A percentile compares a stretch with the other conserved stretches of the same genome.
Conservation (phyloP, 2,797 vertebrate species). For the Triplophysa yarkandensis region DNA sequence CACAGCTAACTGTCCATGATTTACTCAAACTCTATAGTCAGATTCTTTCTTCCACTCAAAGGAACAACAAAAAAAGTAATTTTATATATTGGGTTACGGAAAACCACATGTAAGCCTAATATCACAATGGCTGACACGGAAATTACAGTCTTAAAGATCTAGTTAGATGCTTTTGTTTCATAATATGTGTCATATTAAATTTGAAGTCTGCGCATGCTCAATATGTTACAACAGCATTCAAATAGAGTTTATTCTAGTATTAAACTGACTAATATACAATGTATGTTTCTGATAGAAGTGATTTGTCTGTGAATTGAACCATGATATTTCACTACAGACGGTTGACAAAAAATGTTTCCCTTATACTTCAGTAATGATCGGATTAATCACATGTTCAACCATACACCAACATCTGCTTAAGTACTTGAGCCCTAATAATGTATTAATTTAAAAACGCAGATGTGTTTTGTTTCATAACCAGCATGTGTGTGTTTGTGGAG, state of each 20-base stretch:
- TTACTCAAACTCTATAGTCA: background rate
- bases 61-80: too few relatives aligned
- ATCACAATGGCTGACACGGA: too few relatives aligned
- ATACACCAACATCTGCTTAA: background rate
- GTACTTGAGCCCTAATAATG: background rate
- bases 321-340: too few relatives aligned
- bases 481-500: conserved; percentile 13
- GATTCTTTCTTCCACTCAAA: too few relatives aligned
- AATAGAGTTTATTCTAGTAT: background rate
- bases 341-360: too few relatives aligned
- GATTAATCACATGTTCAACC: background rate
- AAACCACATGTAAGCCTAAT: too few relatives aligned
- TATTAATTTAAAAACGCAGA: background rate
- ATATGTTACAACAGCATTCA: background rate
- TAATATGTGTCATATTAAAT: too few relatives aligned
- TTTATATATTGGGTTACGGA: too few relatives aligned
- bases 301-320: too few relatives aligned
- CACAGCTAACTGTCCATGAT: background rate
- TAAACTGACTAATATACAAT: background rate
- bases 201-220: too few relatives aligned
- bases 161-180: too few relatives aligned
- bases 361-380: background rate
- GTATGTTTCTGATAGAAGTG: background rate
- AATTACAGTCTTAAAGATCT: too few relatives aligned
- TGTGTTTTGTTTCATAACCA: conserved; percentile 17